Evolutionary conservation across 2,888 invertebrate genomes (phyloP).

Genomic region (Ectobius pallidus): DNA sequence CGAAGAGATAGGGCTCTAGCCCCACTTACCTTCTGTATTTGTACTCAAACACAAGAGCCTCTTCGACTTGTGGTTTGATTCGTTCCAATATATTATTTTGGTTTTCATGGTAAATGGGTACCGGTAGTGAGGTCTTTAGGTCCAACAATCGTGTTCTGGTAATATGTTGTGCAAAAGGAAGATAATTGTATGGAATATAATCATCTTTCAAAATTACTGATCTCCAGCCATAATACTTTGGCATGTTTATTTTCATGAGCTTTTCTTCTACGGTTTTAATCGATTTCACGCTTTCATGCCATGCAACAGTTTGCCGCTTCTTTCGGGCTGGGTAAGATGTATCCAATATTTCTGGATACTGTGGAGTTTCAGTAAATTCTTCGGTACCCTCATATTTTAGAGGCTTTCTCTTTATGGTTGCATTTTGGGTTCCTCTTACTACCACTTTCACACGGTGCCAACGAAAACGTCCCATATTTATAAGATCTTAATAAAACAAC

Average conservation of each 20-base stretch:
- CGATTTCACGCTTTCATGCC: constrained; percentile 65
- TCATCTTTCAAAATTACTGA: constrained; percentile 66
- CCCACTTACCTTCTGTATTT: constrained; percentile 62
- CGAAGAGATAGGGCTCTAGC: no score
- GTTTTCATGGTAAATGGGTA: no score
- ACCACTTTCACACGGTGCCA: constrained; percentile 3
- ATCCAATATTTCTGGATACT: constrained; percentile 71
- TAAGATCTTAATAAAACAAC: no score
- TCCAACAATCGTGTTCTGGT: constrained; percentile 81
- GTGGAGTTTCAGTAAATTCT: constrained; percentile 54
- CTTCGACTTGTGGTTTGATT: constrained; percentile 59
- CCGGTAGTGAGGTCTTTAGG: no score
- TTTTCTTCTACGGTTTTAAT: constrained; percentile 83
- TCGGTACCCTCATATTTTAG: neutral
- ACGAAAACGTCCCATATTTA: constrained; percentile 9
- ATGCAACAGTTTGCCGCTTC: constrained; percentile 56
- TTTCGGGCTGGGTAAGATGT: constrained; percentile 59
- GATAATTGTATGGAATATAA: constrained; percentile 67
- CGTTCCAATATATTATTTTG: no score
- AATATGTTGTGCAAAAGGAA: constrained; percentile 73
- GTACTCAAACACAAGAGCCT: constrained; percentile 68
- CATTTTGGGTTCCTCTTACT: neutral
- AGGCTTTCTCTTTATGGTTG: neutral
- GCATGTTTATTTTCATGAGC: constrained; percentile 81
- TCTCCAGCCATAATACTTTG: constrained; percentile 79